Conservation (phyloP, 2,888 invertebrate genomes). For the Timema podura region DNA sequence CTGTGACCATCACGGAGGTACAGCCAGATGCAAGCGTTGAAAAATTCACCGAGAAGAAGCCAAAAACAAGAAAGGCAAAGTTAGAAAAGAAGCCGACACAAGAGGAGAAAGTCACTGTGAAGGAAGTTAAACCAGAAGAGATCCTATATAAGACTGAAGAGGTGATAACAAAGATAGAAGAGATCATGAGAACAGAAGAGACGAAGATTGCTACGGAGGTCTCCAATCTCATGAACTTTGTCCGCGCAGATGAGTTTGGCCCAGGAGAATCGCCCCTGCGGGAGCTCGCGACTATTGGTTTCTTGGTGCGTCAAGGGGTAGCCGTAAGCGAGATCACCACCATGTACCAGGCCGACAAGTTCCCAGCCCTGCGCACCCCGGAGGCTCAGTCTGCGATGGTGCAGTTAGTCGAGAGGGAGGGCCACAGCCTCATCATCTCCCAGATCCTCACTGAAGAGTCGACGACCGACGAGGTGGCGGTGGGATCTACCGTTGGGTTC, state of each 20-base stretch:
- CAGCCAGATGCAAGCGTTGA: constrained; percentile 51
- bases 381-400: constrained; percentile 82
- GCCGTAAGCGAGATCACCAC: constrained; percentile 71
- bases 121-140: constrained; percentile 43
- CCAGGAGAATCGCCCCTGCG: constrained; percentile 72
- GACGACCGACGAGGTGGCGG: constrained; percentile 67
- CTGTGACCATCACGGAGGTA: constrained; percentile 55
- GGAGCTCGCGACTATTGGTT: constrained; percentile 79
- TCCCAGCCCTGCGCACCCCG: constrained; percentile 73
- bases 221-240: constrained; percentile 66
- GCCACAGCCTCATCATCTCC: constrained; percentile 74
- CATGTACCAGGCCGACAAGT: constrained; percentile 72
- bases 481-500: constrained; percentile 79
- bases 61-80: constrained; percentile 41
- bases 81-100: constrained; percentile 29
- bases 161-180: constrained; percentile 54
- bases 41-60: constrained; percentile 31
- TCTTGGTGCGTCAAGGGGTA: constrained; percentile 70
- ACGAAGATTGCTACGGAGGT: constrained; percentile 49
- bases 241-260: constrained; percentile 75
- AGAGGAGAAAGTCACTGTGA: constrained; percentile 46
- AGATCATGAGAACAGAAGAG: constrained; percentile 51
- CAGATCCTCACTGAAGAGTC: constrained; percentile 79
- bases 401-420: constrained; percentile 77
- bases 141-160: constrained; percentile 41